Conservation (phyloP, 1,140 invertebrate species). For the Hetaerina americana region DNA sequence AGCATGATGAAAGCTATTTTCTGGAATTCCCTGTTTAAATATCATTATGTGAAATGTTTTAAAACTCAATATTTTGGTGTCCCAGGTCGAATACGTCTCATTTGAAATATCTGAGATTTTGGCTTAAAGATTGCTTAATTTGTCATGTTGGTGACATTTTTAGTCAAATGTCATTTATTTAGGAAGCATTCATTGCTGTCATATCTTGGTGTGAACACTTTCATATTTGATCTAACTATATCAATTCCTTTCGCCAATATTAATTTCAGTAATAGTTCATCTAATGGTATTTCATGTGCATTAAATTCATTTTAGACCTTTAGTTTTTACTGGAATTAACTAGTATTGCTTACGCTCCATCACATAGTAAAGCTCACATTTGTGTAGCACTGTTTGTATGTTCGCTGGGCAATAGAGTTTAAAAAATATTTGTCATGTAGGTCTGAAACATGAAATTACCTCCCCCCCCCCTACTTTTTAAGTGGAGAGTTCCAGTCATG, state of each 20-base stretch:
- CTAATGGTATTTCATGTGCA: too few relatives aligned
- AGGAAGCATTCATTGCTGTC: too few relatives aligned
- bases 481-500: conserved; percentile 35
- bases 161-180: too few relatives aligned
- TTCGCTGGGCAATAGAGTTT: background rate
- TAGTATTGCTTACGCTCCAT: background rate
- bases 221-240: too few relatives aligned
- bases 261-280: too few relatives aligned
- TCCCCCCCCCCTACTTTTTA: conserved; percentile 39
- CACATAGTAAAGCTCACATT: background rate
- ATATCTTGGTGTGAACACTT: too few relatives aligned
- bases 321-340: conserved; percentile 4
- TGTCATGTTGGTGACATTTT: too few relatives aligned
- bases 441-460: conserved; percentile 19
- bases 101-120: too few relatives aligned
- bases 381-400: conserved; percentile 1
- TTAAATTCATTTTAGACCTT: background rate
- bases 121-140: too few relatives aligned
- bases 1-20: background rate
- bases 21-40: background rate
- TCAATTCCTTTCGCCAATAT: too few relatives aligned
- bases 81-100: background rate
- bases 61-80: too few relatives aligned
- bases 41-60: background rate
- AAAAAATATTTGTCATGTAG: conserved; percentile 4